Percentiles rank a stretch among this genome's conserved stretches.
Evolutionary conservation across 2,113 vertebrate species (phyloP).

Genomic region (Otus sunia): DNA sequence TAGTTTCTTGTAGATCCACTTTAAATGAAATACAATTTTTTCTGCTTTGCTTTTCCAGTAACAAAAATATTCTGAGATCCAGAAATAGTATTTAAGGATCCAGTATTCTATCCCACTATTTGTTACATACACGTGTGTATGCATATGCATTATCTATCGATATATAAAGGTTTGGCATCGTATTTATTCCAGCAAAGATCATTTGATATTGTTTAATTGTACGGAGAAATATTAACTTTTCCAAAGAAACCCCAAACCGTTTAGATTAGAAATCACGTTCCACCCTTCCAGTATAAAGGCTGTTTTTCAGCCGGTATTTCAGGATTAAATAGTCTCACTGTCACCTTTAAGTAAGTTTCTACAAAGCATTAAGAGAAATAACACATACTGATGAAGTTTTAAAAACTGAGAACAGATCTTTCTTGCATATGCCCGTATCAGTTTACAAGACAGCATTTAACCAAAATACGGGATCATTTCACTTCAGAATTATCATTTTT

Average conservation of each 20-base stretch:
- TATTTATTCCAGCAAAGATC: not conserved
- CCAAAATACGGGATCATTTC: not conserved
- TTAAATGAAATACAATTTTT: not conserved
- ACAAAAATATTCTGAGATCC: not conserved
- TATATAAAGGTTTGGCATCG: not conserved
- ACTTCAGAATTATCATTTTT: not conserved
- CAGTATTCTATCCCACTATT: not conserved
- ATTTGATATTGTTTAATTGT: not conserved
- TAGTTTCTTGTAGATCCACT: not conserved
- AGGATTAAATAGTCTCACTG: not conserved
- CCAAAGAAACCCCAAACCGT: not conserved
- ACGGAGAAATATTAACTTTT: not conserved
- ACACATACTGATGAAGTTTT: not conserved
- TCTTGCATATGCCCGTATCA: not conserved
- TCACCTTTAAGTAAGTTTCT: not conserved
- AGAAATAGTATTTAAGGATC: not conserved
- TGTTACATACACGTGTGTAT: not conserved
- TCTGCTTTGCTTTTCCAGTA: not conserved
- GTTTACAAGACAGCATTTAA: not conserved
- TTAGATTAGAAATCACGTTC: not conserved
- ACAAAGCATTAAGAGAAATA: not conserved
- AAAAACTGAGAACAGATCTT: not conserved
- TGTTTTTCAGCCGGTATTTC: not conserved
- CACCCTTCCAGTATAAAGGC: not conserved
- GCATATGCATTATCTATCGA: not conserved